phyloP scores from a whole-genome alignment of 2,113 vertebrate genomes.

The Phoxinus phoxinus region DNA sequence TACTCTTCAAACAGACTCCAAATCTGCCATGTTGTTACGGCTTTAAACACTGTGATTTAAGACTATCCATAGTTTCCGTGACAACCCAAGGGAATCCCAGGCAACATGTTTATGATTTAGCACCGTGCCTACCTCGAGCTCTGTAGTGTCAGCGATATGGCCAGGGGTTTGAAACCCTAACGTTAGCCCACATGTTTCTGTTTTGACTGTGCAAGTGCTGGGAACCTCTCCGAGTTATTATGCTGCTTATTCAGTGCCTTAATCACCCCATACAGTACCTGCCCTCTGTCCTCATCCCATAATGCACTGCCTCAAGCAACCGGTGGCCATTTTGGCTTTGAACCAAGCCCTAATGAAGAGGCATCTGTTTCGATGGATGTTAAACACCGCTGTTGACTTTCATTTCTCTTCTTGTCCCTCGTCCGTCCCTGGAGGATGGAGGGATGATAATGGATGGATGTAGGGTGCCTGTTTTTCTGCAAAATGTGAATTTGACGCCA shows the following conservation, averaged over 20 bases:
- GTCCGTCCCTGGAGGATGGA: slow-evolving; percentile 50
- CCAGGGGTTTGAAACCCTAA: slow-evolving; percentile 72
- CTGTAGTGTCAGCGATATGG: slow-evolving; percentile 64
- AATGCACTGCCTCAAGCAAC: slow-evolving; percentile 55
- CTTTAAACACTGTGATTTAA: slow-evolving; percentile 56
- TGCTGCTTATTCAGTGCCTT: slow-evolving; percentile 79
- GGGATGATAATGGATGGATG: slow-evolving; percentile 67
- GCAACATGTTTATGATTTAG: slow-evolving; percentile 64
- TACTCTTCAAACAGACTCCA: slow-evolving; percentile 27
- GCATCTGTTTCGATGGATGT: slow-evolving; percentile 71
- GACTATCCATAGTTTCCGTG: slow-evolving; percentile 48
- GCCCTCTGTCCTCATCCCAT: slow-evolving; percentile 68
- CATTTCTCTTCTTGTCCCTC: slow-evolving; percentile 64
- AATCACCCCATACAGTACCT: slow-evolving; percentile 79
- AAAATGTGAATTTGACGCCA: slow-evolving; percentile 70
- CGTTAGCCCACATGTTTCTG: slow-evolving; percentile 80
- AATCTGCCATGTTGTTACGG: slow-evolving; percentile 30
- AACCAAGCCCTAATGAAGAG: slow-evolving; percentile 61
- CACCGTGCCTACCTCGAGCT: slow-evolving; percentile 51
- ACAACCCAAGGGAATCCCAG: slow-evolving; percentile 50
- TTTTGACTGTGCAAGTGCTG: slow-evolving; percentile 74
- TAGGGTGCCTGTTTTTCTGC: slow-evolving; percentile 68
- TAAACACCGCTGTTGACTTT: slow-evolving; percentile 72
- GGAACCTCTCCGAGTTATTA: slow-evolving; percentile 78
- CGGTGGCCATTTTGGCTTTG: slow-evolving; percentile 57